Conservation (phyloP, 2,113 vertebrate genomes). For the Chloebia gouldiae region DNA sequence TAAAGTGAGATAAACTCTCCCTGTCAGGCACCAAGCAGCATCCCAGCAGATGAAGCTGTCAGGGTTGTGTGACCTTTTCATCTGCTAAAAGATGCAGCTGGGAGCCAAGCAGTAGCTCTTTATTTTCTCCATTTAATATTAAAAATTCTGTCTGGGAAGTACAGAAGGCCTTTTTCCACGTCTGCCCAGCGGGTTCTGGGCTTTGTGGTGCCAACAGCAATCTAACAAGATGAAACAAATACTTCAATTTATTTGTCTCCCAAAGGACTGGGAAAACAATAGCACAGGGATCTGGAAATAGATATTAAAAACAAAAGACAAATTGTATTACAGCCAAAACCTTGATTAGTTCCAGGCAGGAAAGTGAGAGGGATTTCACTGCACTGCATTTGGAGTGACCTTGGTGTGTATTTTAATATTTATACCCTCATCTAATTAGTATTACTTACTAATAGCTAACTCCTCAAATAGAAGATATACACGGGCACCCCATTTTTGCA, state of each 20-base stretch:
- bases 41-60: background rate
- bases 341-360: constrained; percentile 1
- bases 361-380: background rate
- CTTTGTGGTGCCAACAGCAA: constrained; percentile 18
- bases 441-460: background rate
- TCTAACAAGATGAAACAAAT: constrained; percentile 8
- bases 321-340: constrained; percentile 1
- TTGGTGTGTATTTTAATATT: background rate
- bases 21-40: background rate
- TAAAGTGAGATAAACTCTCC: background rate
- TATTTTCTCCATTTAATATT: background rate
- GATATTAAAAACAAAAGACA: constrained; percentile 10
- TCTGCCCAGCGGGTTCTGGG: background rate
- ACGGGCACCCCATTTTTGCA: background rate
- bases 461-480: background rate
- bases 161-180: background rate
- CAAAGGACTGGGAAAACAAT: constrained; percentile 1
- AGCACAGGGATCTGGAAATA: background rate
- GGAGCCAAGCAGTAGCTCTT: background rate
- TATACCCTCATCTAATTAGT: background rate
- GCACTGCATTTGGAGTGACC: background rate
- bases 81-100: background rate
- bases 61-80: background rate
- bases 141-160: background rate
- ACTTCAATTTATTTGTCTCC: constrained; percentile 41